Conservation (phyloP, 1,140 invertebrate genomes). For the Phthorimaea operculella region DNA sequence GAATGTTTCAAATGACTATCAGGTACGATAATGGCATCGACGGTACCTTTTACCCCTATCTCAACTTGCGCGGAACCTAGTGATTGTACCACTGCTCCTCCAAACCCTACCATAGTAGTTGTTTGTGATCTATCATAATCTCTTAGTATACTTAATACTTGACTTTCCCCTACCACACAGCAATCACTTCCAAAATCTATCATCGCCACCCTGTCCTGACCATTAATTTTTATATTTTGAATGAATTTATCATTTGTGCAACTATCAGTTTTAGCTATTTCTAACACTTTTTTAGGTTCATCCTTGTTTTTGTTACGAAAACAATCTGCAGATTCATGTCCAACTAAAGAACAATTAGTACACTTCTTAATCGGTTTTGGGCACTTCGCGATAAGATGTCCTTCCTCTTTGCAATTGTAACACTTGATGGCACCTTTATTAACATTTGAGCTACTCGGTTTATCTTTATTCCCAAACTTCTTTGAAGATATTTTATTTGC, state of each 20-base stretch:
- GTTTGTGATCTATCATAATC: neutral
- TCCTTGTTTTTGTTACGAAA: neutral
- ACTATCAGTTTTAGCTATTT: neutral
- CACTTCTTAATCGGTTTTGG: neutral
- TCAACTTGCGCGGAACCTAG: neutral
- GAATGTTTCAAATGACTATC: neutral
- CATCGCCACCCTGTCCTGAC: neutral
- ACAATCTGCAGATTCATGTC: neutral
- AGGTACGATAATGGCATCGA: neutral
- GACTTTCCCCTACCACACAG: neutral
- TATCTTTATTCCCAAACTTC: neutral
- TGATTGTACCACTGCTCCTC: neutral
- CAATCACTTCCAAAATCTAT: neutral
- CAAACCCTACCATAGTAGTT: neutral
- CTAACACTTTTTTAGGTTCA: neutral
- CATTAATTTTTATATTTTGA: neutral
- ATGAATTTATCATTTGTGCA: neutral
- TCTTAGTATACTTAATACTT: neutral
- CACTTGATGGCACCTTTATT: neutral
- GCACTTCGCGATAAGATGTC: too few relatives aligned
- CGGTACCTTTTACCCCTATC: neutral
- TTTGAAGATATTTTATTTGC: neutral
- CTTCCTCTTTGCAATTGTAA: neutral
- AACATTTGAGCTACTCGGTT: neutral
- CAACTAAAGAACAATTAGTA: neutral